phyloP scores from a whole-genome alignment of 2,888 invertebrate genomes.

The Lucinisca nassula region DNA sequence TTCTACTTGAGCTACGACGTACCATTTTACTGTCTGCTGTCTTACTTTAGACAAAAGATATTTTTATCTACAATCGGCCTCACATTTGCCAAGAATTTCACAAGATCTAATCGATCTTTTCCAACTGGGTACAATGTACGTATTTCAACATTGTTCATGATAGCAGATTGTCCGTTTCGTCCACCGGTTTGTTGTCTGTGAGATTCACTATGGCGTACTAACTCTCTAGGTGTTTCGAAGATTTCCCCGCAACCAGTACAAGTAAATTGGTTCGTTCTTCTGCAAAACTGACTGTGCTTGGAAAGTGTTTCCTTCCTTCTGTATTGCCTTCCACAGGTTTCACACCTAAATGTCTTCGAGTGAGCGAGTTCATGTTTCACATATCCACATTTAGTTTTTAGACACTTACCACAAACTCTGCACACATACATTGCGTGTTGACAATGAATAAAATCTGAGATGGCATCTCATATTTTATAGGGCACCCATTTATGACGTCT shows the following conservation, averaged over 20 bases:
- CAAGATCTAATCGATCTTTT: background rate
- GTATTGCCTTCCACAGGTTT: background rate
- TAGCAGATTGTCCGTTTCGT: background rate
- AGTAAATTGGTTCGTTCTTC: background rate
- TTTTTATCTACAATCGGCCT: background rate
- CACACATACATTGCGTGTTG: background rate
- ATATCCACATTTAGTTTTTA: background rate
- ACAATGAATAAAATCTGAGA: background rate
- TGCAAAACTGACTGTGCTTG: background rate
- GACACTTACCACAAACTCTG: background rate
- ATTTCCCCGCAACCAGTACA: background rate
- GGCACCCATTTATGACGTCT: too few species aligned
- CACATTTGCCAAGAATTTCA: background rate
- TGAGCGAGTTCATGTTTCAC: background rate
- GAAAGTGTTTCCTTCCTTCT: background rate
- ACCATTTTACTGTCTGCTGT: constrained; percentile 26
- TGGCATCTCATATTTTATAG: too few species aligned
- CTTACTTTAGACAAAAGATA: background rate
- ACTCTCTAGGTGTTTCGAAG: background rate
- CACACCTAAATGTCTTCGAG: background rate
- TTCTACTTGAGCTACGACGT: constrained; percentile 17
- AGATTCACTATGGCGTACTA: background rate
- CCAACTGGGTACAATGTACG: background rate
- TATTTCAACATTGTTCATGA: background rate
- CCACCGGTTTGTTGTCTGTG: background rate